Evolutionary conservation across 2,113 vertebrate genomes (phyloP).

Genomic region (Conger conger): DNA sequence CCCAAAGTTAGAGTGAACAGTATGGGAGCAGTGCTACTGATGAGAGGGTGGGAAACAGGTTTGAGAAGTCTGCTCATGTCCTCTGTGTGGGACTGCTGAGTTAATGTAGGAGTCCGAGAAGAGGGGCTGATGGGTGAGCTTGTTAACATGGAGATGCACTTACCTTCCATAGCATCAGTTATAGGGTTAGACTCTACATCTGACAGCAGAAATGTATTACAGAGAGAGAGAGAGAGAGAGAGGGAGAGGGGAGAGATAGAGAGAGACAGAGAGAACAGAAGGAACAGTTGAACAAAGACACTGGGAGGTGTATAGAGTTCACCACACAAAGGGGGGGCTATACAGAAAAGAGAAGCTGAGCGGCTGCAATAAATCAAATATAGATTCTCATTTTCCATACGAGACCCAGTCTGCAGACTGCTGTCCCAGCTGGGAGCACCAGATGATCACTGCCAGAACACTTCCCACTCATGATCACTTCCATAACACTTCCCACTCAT

Average conservation of each 20-base stretch:
- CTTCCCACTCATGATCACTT: not conserved
- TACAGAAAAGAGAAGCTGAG: not conserved
- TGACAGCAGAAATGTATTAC: slow-evolving; percentile 46
- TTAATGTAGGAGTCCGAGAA: not conserved
- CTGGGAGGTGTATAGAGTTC: not conserved
- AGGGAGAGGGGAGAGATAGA: slow-evolving; percentile 42
- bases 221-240: slow-evolving; percentile 44
- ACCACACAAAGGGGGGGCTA: not conserved
- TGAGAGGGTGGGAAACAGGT: not conserved
- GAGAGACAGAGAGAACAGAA: slow-evolving; percentile 27
- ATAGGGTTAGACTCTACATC: slow-evolving; percentile 69
- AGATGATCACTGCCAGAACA: too few species aligned
- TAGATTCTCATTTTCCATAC: not conserved
- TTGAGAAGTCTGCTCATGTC: not conserved
- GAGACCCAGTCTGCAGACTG: not conserved
- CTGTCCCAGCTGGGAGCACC: not conserved
- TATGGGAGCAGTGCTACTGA: not conserved
- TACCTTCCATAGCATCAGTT: slow-evolving; percentile 78
- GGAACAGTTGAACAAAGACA: not conserved
- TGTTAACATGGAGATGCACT: slow-evolving; percentile 50
- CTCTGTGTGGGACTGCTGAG: slow-evolving; percentile 4
- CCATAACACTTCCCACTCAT: not conserved
- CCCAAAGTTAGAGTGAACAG: not conserved
- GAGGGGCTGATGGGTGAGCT: slow-evolving; percentile 5
- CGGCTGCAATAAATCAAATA: not conserved